Base-by-base conservation (phyloP, 2,888 invertebrate genomes). In the Spatulosminthurus flaviceps region DNA sequence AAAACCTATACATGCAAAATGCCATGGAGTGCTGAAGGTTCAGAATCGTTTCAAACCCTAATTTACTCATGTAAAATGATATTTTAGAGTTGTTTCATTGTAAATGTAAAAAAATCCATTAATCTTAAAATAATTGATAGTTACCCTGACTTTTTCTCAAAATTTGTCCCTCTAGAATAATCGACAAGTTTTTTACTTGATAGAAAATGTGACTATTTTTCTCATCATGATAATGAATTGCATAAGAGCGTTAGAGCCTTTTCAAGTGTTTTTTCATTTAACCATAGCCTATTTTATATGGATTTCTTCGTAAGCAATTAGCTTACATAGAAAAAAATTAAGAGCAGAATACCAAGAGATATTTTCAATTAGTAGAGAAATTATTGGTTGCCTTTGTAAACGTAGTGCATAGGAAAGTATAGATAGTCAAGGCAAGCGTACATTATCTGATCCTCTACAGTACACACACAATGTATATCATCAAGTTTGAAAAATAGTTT, bases 401-500 rank as follows among this genome's bases (percentile, higher is more conserved):
- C 16, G 9, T 4, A 19, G 2, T 51, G 51, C 16, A 5, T 19
- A n/a, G n/a, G n/a, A n/a, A n/a, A n/a, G n/a, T n/a, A n/a, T n/a
- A n/a, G n/a, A n/a, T n/a, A n/a, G 16, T 51, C 16, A 2, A 51
- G 16, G 51, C 9, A 34, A 9, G 9, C 34, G 51, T 5, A 51
- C 51, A 9, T 51, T 51, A 51, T 51, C 51, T 51, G 51, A 51
- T 51, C 51, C 16, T 51, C 16, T 41, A 41, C 13, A n/a, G 41
- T 13, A 7, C 13, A 9, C 41, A 19, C 16, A 19, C 51, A 16
- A 19, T 51, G 51, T 11, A 51, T 21, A 24, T 73, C 73, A 73
- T 73, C 22, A 28, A 26, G 51, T n/a, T 24, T 73, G 60, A 73
- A 73, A 73, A 73, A 73, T 73, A 60, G 73, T 51, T 73, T 60